These are phyloP conservation scores for Caenorhabditis plicata DNA, from an alignment of 2,888 invertebrate genomes.

Conservation along the genomic window DNA sequence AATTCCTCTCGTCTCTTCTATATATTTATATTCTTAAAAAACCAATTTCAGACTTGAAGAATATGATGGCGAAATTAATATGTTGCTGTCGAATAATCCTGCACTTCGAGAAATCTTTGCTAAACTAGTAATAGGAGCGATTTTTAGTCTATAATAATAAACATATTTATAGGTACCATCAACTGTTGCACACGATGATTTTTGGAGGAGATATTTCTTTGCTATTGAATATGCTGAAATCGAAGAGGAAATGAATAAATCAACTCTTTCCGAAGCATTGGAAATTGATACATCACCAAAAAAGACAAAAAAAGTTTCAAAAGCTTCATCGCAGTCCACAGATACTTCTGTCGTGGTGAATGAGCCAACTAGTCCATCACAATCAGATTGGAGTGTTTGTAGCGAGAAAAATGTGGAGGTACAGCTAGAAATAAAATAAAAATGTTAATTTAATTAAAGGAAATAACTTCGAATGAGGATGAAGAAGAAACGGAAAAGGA, in stretches of 20 bases:
- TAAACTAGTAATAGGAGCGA: too few relatives aligned
- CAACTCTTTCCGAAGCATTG: slow-evolving; percentile 34
- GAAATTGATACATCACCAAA: slow-evolving; percentile 36
- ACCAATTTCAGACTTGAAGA: too few relatives aligned
- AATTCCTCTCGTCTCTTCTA: too few relatives aligned
- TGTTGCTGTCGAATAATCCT: slow-evolving; percentile 73
- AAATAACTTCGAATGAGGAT: slow-evolving; percentile 26
- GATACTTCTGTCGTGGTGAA: slow-evolving; percentile 33
- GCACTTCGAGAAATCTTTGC: slow-evolving; percentile 73
- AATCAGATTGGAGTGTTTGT: slow-evolving; percentile 50
- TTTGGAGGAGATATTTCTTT: slow-evolving; percentile 83
- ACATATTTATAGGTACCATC: too few relatives aligned
- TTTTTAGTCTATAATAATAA: too few relatives aligned
- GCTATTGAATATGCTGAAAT: slow-evolving; percentile 69
- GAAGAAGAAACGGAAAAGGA: slow-evolving; percentile 30
- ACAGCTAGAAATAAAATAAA: neutral
- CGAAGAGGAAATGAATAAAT: slow-evolving; percentile 48
- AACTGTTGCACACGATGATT: slow-evolving; percentile 74
- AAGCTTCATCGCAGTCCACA: slow-evolving; percentile 26
- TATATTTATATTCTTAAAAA: too few relatives aligned
- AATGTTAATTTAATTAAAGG: slow-evolving; percentile 12
- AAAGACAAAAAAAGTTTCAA: slow-evolving; percentile 9
- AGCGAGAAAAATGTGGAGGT: slow-evolving; percentile 46
- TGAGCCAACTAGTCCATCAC: slow-evolving; percentile 46
- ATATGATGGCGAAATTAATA: slow-evolving; percentile 69